Evolutionary conservation across 1,140 invertebrate species (phyloP).

Genomic region (Pygmarrhopalites habei): DNA sequence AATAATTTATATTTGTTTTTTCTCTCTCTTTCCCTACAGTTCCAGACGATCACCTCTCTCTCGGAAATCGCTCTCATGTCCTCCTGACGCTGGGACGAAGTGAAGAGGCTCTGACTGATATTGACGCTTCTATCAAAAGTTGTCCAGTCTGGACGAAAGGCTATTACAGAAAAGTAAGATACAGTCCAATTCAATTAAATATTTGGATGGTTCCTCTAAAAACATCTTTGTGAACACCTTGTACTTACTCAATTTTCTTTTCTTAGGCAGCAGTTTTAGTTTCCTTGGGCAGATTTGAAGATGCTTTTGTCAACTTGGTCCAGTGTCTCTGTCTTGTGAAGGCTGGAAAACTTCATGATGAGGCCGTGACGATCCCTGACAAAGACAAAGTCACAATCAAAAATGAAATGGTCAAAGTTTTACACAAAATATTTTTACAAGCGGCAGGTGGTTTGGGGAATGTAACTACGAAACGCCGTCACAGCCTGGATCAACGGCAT

Average conservation of each 20-base stretch:
- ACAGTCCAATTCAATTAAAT: too few species aligned
- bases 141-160: conserved; percentile 68
- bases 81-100: conserved; percentile 55
- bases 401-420: conserved; percentile 23
- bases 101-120: conserved; percentile 61
- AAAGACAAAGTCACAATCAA: too few species aligned
- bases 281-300: conserved; percentile 57
- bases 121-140: conserved; percentile 57
- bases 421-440: conserved; percentile 31
- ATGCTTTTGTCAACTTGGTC: conserved; percentile 58
- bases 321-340: conserved; percentile 53
- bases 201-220: too few species aligned
- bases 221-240: too few species aligned
- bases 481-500: conserved; percentile 3
- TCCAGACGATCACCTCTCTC: conserved; percentile 59
- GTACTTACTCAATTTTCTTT: too few species aligned
- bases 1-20: conserved; percentile 1
- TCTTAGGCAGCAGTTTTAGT: conserved; percentile 56
- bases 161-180: conserved; percentile 59
- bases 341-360: conserved; percentile 6
- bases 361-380: not conserved
- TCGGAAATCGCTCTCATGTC: conserved; percentile 61
- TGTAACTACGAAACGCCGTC: not conserved
- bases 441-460: not conserved
- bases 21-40: conserved; percentile 52